Percentiles rank a stretch among this genome's conserved stretches.
These are phyloP conservation scores for Sciurus carolinensis DNA, from an alignment of 2,797 vertebrate genomes.

Conservation along the genomic window DNA sequence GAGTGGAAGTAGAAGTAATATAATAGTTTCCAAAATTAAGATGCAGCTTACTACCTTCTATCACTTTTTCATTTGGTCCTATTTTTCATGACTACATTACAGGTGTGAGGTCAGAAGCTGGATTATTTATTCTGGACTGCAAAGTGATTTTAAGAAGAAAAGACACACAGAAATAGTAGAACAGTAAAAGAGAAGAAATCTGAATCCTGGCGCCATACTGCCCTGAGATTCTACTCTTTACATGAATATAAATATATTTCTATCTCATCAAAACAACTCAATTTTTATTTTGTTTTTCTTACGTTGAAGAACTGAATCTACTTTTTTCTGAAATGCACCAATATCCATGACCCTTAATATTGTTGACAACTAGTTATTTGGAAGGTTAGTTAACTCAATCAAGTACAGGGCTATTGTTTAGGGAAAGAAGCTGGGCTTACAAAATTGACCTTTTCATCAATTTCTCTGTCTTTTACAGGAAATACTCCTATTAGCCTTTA, in stretches of 20 bases:
- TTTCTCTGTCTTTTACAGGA: not conserved
- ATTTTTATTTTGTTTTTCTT: slow-evolving; percentile 36
- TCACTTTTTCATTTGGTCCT: not conserved
- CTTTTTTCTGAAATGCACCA: slow-evolving; percentile 15
- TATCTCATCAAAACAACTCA: not conserved
- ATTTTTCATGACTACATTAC: not conserved
- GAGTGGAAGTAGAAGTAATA: not conserved
- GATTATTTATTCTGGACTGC: not conserved
- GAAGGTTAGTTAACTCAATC: slow-evolving; percentile 59
- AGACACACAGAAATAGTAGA: not conserved
- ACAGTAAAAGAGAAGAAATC: not conserved
- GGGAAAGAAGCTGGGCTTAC: slow-evolving; percentile 65
- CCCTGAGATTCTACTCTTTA: not conserved
- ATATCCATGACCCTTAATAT: slow-evolving; percentile 66
- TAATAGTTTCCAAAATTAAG: not conserved
- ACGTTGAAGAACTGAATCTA: not conserved
- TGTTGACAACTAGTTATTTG: slow-evolving; percentile 74
- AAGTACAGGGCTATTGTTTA: not conserved
- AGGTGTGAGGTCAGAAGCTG: not conserved
- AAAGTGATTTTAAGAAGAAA: not conserved
- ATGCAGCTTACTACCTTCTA: not conserved
- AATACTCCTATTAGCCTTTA: not conserved
- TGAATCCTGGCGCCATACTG: not conserved
- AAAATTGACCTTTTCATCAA: slow-evolving; percentile 24
- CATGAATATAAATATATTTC: not conserved